These are phyloP conservation scores for Porites evermanni DNA, from an alignment of 92 coral and sea anemone genomes.

Conservation along the genomic window DNA sequence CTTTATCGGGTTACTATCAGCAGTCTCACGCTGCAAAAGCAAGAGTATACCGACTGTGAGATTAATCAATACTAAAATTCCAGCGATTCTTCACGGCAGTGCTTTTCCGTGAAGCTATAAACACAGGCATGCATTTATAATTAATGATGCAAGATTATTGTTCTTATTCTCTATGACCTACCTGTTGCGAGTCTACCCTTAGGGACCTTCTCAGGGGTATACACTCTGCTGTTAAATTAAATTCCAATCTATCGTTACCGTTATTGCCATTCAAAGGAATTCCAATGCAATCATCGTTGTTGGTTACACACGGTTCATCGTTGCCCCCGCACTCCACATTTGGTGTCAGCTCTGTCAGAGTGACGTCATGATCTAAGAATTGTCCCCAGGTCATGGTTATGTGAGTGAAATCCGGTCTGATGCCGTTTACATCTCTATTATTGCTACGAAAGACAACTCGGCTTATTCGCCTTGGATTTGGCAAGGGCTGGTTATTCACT, in stretches of 20 bases:
- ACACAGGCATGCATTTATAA: no score
- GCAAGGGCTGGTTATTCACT: not conserved
- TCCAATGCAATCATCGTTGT: constrained; percentile 3
- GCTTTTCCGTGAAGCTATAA: not conserved
- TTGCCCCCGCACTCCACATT: constrained; percentile 6
- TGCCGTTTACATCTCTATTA: not conserved
- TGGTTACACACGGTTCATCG: constrained; percentile 2
- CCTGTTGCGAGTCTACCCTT: not conserved
- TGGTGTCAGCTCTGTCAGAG: not conserved
- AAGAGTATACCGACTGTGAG: no score
- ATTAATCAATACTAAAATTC: no score
- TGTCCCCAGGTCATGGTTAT: constrained; percentile 43
- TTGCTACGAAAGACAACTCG: not conserved
- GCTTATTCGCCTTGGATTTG: constrained; percentile 16
- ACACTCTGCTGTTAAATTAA: not conserved
- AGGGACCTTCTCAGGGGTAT: constrained; percentile 24
- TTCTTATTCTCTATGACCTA: not conserved
- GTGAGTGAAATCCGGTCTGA: constrained; percentile 13
- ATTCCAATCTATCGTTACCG: not conserved
- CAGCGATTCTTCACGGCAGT: not conserved
- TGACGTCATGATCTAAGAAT: constrained; percentile 40
- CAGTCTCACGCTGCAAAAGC: no score
- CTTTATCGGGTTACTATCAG: no score
- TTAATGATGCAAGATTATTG: no score
- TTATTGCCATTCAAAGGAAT: not conserved